phyloP scores from a whole-genome alignment of 2,113 vertebrate species.

The Eonycteris spelaea region DNA sequence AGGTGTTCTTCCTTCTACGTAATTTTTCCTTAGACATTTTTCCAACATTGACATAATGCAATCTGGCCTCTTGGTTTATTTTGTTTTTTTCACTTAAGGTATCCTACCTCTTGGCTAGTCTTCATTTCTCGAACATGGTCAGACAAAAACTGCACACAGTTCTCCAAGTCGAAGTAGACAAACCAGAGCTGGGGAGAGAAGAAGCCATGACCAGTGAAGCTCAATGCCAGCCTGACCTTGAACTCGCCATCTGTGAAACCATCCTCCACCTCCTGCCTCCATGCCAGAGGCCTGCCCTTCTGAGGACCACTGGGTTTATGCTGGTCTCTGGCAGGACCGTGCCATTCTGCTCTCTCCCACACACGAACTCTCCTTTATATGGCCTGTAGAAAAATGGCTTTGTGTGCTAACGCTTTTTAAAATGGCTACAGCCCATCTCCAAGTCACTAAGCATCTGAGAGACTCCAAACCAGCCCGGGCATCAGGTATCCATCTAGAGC shows the following conservation, averaged over 20 bases:
- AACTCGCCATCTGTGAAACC: background rate
- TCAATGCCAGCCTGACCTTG: background rate
- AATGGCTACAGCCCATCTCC: background rate
- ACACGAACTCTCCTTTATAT: accelerated
- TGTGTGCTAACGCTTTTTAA: background rate
- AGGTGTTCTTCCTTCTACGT: background rate
- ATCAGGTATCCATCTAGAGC: background rate
- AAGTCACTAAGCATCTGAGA: background rate
- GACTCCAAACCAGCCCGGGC: background rate
- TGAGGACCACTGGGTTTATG: background rate
- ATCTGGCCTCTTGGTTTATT: background rate
- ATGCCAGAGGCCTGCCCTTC: accelerated
- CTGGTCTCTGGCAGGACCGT: background rate
- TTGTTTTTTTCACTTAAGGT: background rate
- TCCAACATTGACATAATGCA: background rate
- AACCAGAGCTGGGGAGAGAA: slow-evolving; percentile 81
- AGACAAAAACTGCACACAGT: slow-evolving; percentile 76
- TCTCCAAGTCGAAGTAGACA: slow-evolving; percentile 75
- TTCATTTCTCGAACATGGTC: slow-evolving; percentile 77
- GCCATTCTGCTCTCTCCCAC: background rate
- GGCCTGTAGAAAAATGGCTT: background rate
- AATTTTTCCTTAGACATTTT: background rate
- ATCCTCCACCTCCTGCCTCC: background rate
- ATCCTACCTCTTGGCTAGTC: slow-evolving; percentile 73
- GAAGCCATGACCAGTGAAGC: background rate